Percentiles rank a stretch among this genome's conserved stretches.
Evolutionary conservation across 2,888 invertebrate species (phyloP).

Genomic region (Lepidochrysops patricia): DNA sequence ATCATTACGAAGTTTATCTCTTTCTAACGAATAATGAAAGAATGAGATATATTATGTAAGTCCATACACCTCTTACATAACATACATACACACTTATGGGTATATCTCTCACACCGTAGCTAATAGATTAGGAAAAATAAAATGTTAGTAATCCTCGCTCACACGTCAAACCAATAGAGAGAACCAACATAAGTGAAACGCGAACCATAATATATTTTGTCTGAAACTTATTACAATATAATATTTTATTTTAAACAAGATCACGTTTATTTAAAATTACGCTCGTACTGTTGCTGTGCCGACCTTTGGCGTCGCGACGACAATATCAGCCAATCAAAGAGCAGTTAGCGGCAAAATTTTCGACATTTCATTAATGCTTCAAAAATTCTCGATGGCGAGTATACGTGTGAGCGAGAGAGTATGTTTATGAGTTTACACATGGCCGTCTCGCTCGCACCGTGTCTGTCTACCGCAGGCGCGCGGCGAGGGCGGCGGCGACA

Average conservation of each 20-base stretch:
- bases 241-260: too few species aligned
- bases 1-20: neutral
- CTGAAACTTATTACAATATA: too few species aligned
- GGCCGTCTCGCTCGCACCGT: constrained; percentile 2
- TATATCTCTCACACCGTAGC: neutral
- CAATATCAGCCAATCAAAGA: too few species aligned
- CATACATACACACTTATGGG: neutral
- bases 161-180: too few species aligned
- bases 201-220: too few species aligned
- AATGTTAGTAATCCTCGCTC: neutral
- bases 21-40: neutral
- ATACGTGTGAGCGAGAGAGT: neutral
- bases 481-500: constrained; percentile 30
- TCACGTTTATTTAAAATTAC: too few species aligned
- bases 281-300: too few species aligned
- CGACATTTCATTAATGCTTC: too few species aligned
- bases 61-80: neutral
- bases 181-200: too few species aligned
- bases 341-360: too few species aligned
- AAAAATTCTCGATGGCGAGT: neutral
- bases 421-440: too few species aligned
- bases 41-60: neutral
- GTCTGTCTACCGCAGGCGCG: constrained; percentile 18
- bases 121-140: neutral
- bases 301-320: too few species aligned